Evolutionary conservation across 1,140 invertebrate species (phyloP), one percentile per base, ranked within the genome.

Genomic region (Pomacea maculata): DNA sequence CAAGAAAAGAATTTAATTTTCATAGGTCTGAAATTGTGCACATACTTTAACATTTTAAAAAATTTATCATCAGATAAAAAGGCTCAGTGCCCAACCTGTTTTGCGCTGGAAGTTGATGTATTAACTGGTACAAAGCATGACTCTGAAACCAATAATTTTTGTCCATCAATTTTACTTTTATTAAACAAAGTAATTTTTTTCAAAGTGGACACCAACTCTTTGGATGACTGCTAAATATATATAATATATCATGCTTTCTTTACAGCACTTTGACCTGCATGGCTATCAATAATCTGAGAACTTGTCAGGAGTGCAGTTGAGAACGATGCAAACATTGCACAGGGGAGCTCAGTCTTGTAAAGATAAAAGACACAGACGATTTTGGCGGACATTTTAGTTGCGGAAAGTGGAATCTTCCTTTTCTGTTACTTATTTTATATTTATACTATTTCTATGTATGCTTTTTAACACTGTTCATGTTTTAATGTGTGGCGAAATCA

Each of bases 41-140:
- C 72, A 34, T 1, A 74, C 6, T 34, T 54, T 54, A 25, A 5
- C 54, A 54, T 21, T 54, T 15, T 25, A 67, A 67, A 67, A 25
- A 19, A 75, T 54, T 29, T 2, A 25, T 57, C 17, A 54, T 21
- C 52, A 15, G 21, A 5, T 74, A 12, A 0, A 21, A 63, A 2
- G 34, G n/a, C 54, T 25, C 21, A 52, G 54, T n/a, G 21, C n/a
- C 55, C 19, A 10, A 78, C 77, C 77, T 78, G 65, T n/a, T 65
- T 54, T 10, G 63, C 77, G n/a, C 11, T 64, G 45, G 65, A 25
- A 54, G 45, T 25, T 34, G 77, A 52, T n/a, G 64, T 25, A 7
- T 78, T 67, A 70, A 67, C 65, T 55, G 77, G 77, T 1, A 78
- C 67, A 71, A 70, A 78, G 64, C 34, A 76, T 15, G 54, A 76